Evolutionary conservation across 64 coral and sea anemone genomes (phyloP).

Genomic region (Stichodactyla mertensii): DNA sequence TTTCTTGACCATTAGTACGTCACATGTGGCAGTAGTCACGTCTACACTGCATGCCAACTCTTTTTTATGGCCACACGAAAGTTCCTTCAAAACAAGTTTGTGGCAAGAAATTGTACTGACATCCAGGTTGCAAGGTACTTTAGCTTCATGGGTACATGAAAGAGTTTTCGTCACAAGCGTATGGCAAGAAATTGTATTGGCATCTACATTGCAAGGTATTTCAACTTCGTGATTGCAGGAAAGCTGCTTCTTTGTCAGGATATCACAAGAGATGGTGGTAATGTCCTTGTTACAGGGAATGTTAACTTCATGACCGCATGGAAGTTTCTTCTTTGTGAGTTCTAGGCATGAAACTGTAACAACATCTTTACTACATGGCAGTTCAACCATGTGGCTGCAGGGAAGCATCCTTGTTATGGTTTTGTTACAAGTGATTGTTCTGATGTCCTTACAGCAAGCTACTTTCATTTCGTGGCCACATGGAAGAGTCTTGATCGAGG

Average conservation of each 20-base stretch:
- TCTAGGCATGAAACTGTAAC: neutral
- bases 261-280: neutral
- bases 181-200: neutral
- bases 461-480: constrained; percentile 35
- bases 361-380: constrained; percentile 12
- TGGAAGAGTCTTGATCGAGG: constrained; percentile 2
- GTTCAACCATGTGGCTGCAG: constrained; percentile 7
- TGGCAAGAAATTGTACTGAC: neutral
- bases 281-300: constrained; percentile 11
- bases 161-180: constrained; percentile 29
- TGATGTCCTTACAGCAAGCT: constrained; percentile 14
- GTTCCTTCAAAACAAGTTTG: constrained; percentile 13
- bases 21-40: constrained; percentile 10
- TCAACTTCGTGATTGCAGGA: constrained; percentile 12
- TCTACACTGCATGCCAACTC: constrained; percentile 10
- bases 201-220: constrained; percentile 8
- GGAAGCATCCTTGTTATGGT: neutral
- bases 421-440: neutral
- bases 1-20: neutral
- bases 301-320: constrained; percentile 35
- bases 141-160: constrained; percentile 38
- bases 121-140: constrained; percentile 6
- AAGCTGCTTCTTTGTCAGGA: neutral
- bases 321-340: constrained; percentile 27
- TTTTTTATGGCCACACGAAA: constrained; percentile 45